A percentile compares a stretch with the other conserved stretches of the same genome.
phyloP scores from a whole-genome alignment of 2,888 invertebrate species.

The Scaptomyza cyrtandrae region DNA sequence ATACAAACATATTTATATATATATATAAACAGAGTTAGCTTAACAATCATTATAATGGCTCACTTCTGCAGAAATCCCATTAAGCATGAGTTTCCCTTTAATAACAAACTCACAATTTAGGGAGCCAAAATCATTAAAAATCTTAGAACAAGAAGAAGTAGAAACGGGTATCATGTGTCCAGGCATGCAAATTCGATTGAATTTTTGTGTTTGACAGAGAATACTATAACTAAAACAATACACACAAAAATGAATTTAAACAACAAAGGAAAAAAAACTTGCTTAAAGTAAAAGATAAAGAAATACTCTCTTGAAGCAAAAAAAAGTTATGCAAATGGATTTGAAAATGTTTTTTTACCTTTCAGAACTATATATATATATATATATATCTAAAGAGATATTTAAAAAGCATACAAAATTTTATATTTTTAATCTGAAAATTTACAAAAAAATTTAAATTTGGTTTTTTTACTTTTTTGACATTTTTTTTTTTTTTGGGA shows the following conservation, averaged over 20 bases:
- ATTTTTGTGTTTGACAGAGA: slow-evolving; percentile 27
- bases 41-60: slow-evolving; percentile 2
- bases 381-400: too few species aligned
- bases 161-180: slow-evolving; percentile 6
- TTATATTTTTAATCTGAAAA: too few species aligned
- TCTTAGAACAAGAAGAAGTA: background rate
- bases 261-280: background rate
- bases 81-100: background rate
- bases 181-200: slow-evolving; percentile 35
- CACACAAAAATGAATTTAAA: slow-evolving; percentile 2
- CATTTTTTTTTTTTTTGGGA: too few species aligned
- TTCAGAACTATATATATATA: too few species aligned
- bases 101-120: slow-evolving; percentile 8
- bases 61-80: slow-evolving; percentile 21
- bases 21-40: background rate
- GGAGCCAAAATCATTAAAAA: slow-evolving; percentile 17
- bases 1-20: background rate
- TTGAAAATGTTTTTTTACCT: too few species aligned
- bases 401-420: too few species aligned
- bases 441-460: too few species aligned
- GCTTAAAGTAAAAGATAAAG: background rate
- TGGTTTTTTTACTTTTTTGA: too few species aligned
- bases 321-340: background rate
- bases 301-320: slow-evolving; percentile 21
- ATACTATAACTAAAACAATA: slow-evolving; percentile 7